phyloP scores from a whole-genome alignment of 2,888 invertebrate genomes.

The Phengaris arion region DNA sequence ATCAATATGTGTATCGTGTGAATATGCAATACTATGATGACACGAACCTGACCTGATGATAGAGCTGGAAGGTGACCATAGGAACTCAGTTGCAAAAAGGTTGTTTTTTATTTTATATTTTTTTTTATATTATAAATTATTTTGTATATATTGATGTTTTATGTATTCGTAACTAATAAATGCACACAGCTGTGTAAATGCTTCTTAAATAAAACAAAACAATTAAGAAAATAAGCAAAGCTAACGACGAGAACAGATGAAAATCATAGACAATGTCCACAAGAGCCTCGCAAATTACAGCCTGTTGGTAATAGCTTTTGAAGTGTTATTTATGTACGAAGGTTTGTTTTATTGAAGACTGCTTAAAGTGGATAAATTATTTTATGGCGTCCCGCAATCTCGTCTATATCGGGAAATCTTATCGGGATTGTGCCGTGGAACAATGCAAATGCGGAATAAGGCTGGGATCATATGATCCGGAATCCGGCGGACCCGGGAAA shows the following conservation, averaged over 20 bases:
- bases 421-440: background rate
- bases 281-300: conserved; percentile 16
- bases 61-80: too few relatives aligned
- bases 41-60: too few relatives aligned
- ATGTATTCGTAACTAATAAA: too few relatives aligned
- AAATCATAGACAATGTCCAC: background rate
- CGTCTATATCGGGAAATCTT: conserved; percentile 38
- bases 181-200: too few relatives aligned
- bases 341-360: conserved; percentile 11
- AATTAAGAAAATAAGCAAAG: background rate
- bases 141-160: too few relatives aligned
- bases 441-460: background rate
- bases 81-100: too few relatives aligned
- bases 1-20: too few relatives aligned
- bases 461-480: too few relatives aligned
- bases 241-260: background rate
- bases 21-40: too few relatives aligned
- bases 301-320: conserved; percentile 16
- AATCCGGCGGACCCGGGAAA: too few relatives aligned
- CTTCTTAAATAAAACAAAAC: background rate
- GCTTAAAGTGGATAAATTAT: conserved; percentile 7
- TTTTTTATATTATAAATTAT: too few relatives aligned
- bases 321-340: conserved; percentile 24
- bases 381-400: conserved; percentile 40
- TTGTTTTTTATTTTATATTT: too few relatives aligned